Evolutionary conservation across 2,113 vertebrate genomes (phyloP), one percentile per base, ranked within the genome.

Genomic region (Nycticebus coucang): DNA sequence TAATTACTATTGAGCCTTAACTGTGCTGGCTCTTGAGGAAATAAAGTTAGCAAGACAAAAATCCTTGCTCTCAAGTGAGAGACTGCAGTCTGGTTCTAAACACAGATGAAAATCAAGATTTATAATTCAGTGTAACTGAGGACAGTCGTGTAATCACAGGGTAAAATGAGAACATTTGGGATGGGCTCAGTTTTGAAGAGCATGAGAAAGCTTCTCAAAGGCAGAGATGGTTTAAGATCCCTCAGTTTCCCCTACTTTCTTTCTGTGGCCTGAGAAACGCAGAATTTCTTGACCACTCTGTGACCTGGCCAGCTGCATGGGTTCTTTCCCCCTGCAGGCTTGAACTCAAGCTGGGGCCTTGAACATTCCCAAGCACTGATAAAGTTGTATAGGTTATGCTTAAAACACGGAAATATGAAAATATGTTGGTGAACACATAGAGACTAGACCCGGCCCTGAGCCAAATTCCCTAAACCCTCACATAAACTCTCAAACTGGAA

Each of bases 291-390:
- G 81, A 90, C 74, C 37, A 24, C 53, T 95, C 72, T 45, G 30
- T 86, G 91, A 93, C 74, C 95, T 66, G 74, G 57, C 81, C 86
- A 89, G 91, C 80, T 90, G 81, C 30, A 7, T 50, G 45, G 30
- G 53, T 5, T 26, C 66, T n/a, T 68, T 60, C 21, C 33, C 28
- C 10, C 64, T 74, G 15, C 4, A 72, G 81, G 57, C 22, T 89
- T 93, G 33, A 83, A 55, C 24, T 79, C 75, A 93, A 85, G 41
- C 66, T 19, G 12, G 62, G 59, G 11, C 72, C 87, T 74, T 86
- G 86, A 89, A 85, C 55, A 28, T 62, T 93, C 50, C 72, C 86
- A 95, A 35, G 72, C 87, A 80, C 57, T 85, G 95, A 93, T 85
- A 85, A 89, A 95, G 35, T 80, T 90, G 66, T 90, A 50, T 68